Conservation (phyloP, 2,888 invertebrate genomes). For the Scrobipalpa atriplicella region DNA sequence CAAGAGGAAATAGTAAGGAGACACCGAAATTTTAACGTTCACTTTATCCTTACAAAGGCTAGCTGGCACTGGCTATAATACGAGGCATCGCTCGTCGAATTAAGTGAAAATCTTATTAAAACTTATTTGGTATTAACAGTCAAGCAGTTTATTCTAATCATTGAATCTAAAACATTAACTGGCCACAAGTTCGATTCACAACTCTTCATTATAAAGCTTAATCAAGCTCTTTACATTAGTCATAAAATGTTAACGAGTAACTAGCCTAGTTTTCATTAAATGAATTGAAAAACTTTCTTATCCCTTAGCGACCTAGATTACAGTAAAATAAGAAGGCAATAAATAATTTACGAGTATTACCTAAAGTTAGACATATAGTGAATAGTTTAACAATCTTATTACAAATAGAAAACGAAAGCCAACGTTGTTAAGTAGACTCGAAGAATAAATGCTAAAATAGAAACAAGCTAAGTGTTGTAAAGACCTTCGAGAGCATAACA, state of each 20-base stretch:
- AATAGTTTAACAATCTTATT: constrained; percentile 47
- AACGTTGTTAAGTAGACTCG: constrained; percentile 52
- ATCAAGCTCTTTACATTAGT: constrained; percentile 80
- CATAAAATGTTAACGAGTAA: constrained; percentile 58
- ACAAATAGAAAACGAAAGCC: constrained; percentile 51
- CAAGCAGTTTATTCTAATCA: constrained; percentile 66
- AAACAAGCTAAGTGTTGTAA: constrained; percentile 75
- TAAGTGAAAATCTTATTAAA: constrained; percentile 52
- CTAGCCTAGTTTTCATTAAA: constrained; percentile 58
- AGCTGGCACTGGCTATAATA: constrained; percentile 5
- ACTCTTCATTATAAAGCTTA: constrained; percentile 81
- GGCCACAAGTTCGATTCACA: constrained; percentile 82
- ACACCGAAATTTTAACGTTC: not conserved
- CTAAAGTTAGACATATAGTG: constrained; percentile 47
- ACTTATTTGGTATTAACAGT: constrained; percentile 61
- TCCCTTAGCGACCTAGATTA: constrained; percentile 54
- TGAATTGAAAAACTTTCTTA: constrained; percentile 58
- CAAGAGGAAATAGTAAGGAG: constrained; percentile 5
- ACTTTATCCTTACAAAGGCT: not conserved
- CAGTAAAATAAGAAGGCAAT: constrained; percentile 62
- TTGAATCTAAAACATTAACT: constrained; percentile 70
- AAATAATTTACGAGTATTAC: constrained; percentile 57
- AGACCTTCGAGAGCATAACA: constrained; percentile 50
- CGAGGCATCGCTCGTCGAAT: constrained; percentile 14
- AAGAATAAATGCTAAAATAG: constrained; percentile 54